Percentiles rank a stretch among this genome's conserved stretches.
Evolutionary conservation across 2,113 vertebrate genomes (phyloP).

Genomic region (Odontesthes bonariensis): DNA sequence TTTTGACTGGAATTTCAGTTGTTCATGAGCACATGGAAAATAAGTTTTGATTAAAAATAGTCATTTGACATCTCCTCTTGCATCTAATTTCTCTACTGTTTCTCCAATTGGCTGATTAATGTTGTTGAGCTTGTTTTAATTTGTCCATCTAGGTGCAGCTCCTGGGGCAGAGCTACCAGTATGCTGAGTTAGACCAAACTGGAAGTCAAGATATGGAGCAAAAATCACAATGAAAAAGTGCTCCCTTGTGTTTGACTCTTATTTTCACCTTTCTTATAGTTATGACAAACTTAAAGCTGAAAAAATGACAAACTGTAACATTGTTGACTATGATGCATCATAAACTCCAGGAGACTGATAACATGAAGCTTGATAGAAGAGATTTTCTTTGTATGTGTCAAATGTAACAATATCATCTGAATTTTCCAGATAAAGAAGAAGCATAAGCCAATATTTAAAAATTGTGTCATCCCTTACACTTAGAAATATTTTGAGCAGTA

Average conservation of each 20-base stretch:
- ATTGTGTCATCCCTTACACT: too few species aligned
- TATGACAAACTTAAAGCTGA: not conserved
- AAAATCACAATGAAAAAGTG: not conserved
- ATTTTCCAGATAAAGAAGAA: too few species aligned
- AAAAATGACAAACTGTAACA: too few species aligned
- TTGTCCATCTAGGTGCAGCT: not conserved
- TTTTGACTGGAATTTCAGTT: constrained; percentile 53
- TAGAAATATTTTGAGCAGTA: not conserved
- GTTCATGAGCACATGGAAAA: constrained; percentile 37
- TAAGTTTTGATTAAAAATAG: constrained; percentile 72
- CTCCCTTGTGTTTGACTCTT: too few species aligned
- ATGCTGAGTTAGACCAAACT: not conserved
- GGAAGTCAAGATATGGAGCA: not conserved
- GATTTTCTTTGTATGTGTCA: too few species aligned
- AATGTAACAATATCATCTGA: too few species aligned
- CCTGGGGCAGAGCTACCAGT: not conserved
- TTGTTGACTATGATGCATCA: too few species aligned
- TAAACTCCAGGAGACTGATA: too few species aligned
- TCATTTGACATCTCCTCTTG: constrained; percentile 43
- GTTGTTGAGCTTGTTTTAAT: not conserved
- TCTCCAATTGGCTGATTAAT: not conserved
- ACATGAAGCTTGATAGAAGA: too few species aligned
- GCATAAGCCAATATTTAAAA: too few species aligned
- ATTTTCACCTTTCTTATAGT: not conserved
- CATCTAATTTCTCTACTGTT: not conserved